Percentiles rank a stretch among this genome's conserved stretches.
Evolutionary conservation across 2,888 invertebrate genomes (phyloP).

Genomic region (Acholoe squamosa): DNA sequence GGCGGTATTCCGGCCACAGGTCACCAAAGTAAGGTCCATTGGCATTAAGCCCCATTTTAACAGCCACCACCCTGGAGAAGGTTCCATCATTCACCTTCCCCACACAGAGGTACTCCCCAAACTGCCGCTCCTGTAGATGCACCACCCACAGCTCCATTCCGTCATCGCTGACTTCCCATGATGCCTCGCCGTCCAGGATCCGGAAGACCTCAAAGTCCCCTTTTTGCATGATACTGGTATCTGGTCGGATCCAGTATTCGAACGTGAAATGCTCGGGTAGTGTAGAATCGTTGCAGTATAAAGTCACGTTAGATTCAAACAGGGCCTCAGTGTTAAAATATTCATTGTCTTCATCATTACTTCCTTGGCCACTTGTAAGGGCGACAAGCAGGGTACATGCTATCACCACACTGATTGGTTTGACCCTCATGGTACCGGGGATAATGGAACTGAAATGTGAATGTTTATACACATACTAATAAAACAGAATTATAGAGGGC

Average conservation of each 20-base stretch:
- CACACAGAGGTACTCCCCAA: conserved; percentile 28
- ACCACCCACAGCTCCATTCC: background rate
- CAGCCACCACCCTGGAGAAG: background rate
- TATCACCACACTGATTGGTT: background rate
- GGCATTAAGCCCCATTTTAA: background rate
- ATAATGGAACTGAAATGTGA: background rate
- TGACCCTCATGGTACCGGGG: background rate
- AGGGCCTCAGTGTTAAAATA: background rate
- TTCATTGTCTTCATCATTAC: background rate
- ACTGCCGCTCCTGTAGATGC: conserved; percentile 13
- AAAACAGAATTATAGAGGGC: too few species aligned
- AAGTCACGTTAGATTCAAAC: conserved; percentile 35
- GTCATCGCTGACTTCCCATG: conserved; percentile 46
- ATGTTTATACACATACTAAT: too few species aligned
- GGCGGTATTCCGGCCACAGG: conserved; percentile 38
- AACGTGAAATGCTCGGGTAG: background rate
- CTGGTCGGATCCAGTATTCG: conserved; percentile 27
- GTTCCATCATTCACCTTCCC: background rate
- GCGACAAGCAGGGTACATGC: background rate
- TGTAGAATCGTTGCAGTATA: conserved; percentile 25
- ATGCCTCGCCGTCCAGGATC: conserved; percentile 45
- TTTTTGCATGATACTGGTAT: background rate
- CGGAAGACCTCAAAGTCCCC: background rate
- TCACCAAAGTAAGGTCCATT: conserved; percentile 47
- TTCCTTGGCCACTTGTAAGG: background rate